Evolutionary conservation across 2,888 invertebrate species (phyloP).

Genomic region (Drosophila lacicola): DNA sequence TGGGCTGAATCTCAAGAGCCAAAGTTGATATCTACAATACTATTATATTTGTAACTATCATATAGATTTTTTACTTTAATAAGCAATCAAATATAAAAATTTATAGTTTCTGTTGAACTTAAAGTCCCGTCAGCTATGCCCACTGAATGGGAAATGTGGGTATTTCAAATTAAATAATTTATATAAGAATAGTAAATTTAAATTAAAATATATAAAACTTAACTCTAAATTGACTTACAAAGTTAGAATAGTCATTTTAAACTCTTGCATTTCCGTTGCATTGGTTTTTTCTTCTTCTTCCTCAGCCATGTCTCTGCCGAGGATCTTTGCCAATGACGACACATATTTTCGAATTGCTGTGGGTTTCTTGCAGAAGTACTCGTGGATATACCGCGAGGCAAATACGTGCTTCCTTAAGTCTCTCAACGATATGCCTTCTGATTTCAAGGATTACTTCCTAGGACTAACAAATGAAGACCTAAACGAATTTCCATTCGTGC

Average conservation of each 20-base stretch:
- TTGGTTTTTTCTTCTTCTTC: constrained; percentile 9
- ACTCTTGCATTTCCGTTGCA: neutral
- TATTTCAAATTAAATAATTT: neutral
- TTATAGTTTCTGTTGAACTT: too few species aligned
- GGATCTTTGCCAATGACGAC: constrained; percentile 56
- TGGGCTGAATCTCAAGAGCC: too few species aligned
- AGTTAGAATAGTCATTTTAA: neutral
- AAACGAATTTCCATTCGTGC: constrained; percentile 85
- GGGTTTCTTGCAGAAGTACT: constrained; percentile 87
- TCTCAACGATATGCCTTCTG: constrained; percentile 86
- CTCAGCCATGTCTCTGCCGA: constrained; percentile 84
- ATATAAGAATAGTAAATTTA: neutral
- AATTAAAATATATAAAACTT: neutral
- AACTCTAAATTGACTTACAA: neutral
- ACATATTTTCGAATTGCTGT: constrained; percentile 87
- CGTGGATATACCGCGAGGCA: constrained; percentile 88
- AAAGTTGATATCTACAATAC: too few species aligned
- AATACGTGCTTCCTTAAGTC: constrained; percentile 88
- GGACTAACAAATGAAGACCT: constrained; percentile 85
- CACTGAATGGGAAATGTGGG: too few species aligned
- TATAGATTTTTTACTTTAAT: too few species aligned
- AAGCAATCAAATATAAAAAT: too few species aligned
- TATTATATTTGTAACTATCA: too few species aligned
- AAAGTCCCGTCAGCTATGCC: too few species aligned
- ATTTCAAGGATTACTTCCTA: constrained; percentile 86